Evolutionary conservation across 2,113 vertebrate species (phyloP).

Genomic region (Oncorhynchus keta): DNA sequence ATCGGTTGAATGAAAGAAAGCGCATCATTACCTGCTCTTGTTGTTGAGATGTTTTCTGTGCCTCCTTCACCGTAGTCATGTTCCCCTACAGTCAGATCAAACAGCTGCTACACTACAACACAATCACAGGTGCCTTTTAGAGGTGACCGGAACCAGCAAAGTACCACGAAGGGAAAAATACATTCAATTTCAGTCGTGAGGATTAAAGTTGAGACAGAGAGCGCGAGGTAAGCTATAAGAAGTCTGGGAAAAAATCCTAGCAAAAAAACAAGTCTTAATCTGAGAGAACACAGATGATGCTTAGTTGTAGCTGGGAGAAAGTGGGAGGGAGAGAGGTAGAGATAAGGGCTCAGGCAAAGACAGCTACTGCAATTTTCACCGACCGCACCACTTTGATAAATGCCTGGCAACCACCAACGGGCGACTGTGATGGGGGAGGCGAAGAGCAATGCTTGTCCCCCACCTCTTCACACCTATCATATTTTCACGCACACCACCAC

Average conservation of each 20-base stretch:
- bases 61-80: constrained; percentile 97
- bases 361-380: constrained; percentile 77
- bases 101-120: constrained; percentile 31
- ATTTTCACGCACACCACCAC: constrained; percentile 4
- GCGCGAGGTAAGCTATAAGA: constrained; percentile 3
- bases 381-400: constrained; percentile 71
- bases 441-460: neutral
- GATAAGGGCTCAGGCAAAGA: constrained; percentile 17
- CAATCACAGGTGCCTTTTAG: constrained; percentile 9
- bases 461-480: constrained; percentile 4
- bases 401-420: constrained; percentile 81
- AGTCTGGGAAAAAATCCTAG: neutral
- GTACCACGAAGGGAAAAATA: constrained; percentile 1
- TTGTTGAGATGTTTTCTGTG: constrained; percentile 84
- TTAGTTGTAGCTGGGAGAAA: constrained; percentile 39
- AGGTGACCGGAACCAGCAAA: constrained; percentile 17
- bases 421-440: constrained; percentile 36
- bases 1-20: neutral
- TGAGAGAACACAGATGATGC: constrained; percentile 2
- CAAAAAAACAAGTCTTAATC: constrained; percentile 8
- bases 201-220: neutral
- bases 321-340: constrained; percentile 27
- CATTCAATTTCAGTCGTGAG: constrained; percentile 11
- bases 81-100: constrained; percentile 63
- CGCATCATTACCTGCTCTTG: constrained; percentile 87